A percentile compares a stretch with the other conserved stretches of the same genome.
Evolutionary conservation across 64 coral and sea anemone species (phyloP).

Genomic region (Catalaphyllia jardinei): DNA sequence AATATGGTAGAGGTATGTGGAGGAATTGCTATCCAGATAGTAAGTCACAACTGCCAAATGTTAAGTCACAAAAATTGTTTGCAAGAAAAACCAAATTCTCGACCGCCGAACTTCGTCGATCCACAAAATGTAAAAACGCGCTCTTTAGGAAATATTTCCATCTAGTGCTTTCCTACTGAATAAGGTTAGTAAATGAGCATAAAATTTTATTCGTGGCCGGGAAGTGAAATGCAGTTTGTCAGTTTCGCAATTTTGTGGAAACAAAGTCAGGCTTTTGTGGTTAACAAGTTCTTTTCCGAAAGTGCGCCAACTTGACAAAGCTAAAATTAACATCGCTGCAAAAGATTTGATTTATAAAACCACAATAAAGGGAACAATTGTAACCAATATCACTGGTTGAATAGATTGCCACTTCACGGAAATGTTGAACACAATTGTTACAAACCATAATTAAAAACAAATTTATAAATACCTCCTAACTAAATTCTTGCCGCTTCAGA

Average conservation of each 20-base stretch:
- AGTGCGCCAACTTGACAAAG: not conserved
- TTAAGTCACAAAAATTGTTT: no score
- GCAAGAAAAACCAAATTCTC: no score
- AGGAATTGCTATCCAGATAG: no score
- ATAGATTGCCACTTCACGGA: not conserved
- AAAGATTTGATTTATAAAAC: not conserved
- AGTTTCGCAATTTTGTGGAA: not conserved
- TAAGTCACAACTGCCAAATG: no score
- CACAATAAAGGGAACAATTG: not conserved
- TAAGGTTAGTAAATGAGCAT: no score
- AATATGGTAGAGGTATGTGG: no score
- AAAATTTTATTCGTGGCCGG: not conserved
- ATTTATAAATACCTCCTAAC: not conserved
- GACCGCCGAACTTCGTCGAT: no score
- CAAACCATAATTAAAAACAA: slow-evolving; percentile 6
- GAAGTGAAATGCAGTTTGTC: not conserved
- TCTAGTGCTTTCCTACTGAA: no score
- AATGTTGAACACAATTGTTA: slow-evolving; percentile 1
- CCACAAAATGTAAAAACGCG: no score
- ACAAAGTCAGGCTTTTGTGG: not conserved
- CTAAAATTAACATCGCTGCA: not conserved
- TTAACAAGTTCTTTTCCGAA: not conserved
- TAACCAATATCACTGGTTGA: not conserved
- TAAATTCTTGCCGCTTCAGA: not conserved
- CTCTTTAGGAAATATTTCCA: no score